Evolutionary conservation across 2,888 invertebrate genomes (phyloP), one percentile per base, ranked within the genome.

Genomic region (Drosophila borborema): DNA sequence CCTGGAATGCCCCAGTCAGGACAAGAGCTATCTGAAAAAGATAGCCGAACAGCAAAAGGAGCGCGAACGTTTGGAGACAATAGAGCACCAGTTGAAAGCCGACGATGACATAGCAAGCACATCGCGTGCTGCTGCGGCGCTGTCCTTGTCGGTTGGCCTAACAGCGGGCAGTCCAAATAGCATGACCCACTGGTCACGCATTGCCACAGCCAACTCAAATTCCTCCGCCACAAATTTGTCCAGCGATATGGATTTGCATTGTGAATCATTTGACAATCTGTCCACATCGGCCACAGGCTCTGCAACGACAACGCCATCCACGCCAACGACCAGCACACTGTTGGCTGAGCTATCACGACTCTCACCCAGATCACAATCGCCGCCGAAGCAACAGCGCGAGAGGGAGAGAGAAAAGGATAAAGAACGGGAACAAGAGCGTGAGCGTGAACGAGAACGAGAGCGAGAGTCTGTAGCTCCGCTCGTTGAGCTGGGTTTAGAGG

Each of bases 1-100:
- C 94, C 96, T 99, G 93, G 99, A 99, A 94, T 98, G 98, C 87
- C 99, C 99, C 8, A 96, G 97, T 38, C 96, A 96, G 76, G 92
- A 93, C 75, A 85, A 86, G 8, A 78, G 62, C 58, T 91, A 90
- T 68, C 51, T 91, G 28, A 86, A 91, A 38, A 73, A 80, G 58
- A 46, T 86, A 2, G 65, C 71, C 7, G 86, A 81, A 2, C 51
- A 78, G 59, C 77, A 81, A 18, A 82, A 81, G 56, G 72, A 70
- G 14, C 69, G 49, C 9, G 55, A 72, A 5, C 68, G 36, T 9
- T 51, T 56, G 8, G 20, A 56, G 4, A 1, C 46, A 0, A 3
- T n/a, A 1, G 40, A 46, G 6, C n/a, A 46, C 23, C 28, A 45
- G 3, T 10, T 10, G 1, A 20, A 5, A n/a, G 38, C 10, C 3